phyloP scores from a whole-genome alignment of 1,140 invertebrate species.

The Lepidurus packardi region DNA sequence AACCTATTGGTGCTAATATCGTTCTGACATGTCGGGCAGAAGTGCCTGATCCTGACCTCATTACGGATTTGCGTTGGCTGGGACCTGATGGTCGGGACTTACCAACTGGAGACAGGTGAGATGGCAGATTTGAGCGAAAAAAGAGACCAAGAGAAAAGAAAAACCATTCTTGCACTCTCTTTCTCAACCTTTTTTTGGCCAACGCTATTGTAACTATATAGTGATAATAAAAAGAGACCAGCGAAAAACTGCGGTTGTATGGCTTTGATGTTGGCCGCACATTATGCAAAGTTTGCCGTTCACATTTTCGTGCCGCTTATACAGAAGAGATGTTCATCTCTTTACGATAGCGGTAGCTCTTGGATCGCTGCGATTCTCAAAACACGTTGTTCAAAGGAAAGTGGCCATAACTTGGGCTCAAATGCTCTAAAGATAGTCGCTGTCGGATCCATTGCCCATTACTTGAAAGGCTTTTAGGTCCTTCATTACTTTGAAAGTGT shows the following conservation, averaged over 20 bases:
- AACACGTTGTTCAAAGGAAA: background rate
- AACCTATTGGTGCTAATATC: conserved; percentile 37
- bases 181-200: conserved; percentile 1
- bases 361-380: background rate
- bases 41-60: conserved; percentile 41
- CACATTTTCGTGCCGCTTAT: background rate
- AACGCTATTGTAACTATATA: too few relatives aligned
- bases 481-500: background rate
- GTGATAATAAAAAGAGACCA: background rate
- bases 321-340: background rate
- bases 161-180: background rate
- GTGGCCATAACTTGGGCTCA: background rate
- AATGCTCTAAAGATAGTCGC: background rate
- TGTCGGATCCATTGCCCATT: background rate
- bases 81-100: conserved; percentile 41
- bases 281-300: conserved; percentile 1
- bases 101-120: conserved; percentile 39
- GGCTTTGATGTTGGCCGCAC: background rate
- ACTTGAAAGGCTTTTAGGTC: background rate
- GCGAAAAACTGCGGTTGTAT: background rate
- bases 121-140: background rate
- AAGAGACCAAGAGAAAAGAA: background rate
- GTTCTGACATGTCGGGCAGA: conserved; percentile 43
- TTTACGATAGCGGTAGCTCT: background rate
- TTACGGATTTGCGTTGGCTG: conserved; percentile 44